Evolutionary conservation across 2,113 vertebrate species (phyloP), one percentile per base, ranked within the genome.

Genomic region (Pholis gunnellus): DNA sequence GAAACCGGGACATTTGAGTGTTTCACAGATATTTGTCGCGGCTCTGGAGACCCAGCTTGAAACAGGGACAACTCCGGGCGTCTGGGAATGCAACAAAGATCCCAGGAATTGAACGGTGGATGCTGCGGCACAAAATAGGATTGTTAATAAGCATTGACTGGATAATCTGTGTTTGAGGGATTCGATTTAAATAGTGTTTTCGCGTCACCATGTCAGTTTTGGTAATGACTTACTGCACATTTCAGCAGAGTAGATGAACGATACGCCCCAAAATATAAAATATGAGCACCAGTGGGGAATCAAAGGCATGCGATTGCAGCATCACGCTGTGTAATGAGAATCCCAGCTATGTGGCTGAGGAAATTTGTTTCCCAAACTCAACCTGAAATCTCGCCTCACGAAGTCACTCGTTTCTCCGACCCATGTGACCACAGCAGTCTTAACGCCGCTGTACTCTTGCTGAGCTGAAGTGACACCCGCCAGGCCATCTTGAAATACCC

Each of bases 381-480:
- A 78, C 31, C 36, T 74, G 27, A 59, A 79, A 36, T 70, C 38
- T 52, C 3, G 9, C 10, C 63, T 52, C 81, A 38, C 83, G 73
- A 76, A 59, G 72, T 60, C 69, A 5, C 22, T 81, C 66, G 72
- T 66, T 77, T 75, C 69, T 63, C 87, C 78, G 66, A 72, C 82
- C 86, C 9, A 66, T 60, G 54, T 79, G 74, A 88, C 92, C 89
- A 54, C 92, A 82, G 90, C n/a, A 63, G 70, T 72, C 82, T 84
- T 88, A 84, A 83, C 81, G 75, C 65, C 15, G 15, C 40, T 57
- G 59, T 72, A 3, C 50, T 81, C 57, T 71, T 69, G 73, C 85
- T 71, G 79, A 77, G 84, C 79, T 78, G 82, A 82, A 79, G 85
- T 81, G 75, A 94, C 94, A 92, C 91, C 93, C 90, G 90, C 90